Evolutionary conservation across 2,888 invertebrate species (phyloP).

Genomic region (Morinoia aosen): DNA sequence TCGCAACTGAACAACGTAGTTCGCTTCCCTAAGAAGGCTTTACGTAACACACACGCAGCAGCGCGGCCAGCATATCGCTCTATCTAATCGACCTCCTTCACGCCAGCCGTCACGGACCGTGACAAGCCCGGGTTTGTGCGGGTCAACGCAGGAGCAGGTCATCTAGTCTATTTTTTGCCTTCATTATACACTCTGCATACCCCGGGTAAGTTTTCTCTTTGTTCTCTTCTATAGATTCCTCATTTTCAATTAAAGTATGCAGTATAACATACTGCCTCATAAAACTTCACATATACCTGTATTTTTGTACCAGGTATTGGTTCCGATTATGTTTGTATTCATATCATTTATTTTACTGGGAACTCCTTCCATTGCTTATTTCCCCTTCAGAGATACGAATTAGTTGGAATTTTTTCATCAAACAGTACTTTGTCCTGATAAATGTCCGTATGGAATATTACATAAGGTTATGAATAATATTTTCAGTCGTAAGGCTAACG

Average conservation of each 20-base stretch:
- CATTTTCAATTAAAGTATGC: not conserved
- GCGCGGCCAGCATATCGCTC: not conserved
- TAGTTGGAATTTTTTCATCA: not conserved
- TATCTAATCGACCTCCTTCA: constrained; percentile 9
- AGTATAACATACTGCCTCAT: not conserved
- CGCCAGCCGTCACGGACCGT: not conserved
- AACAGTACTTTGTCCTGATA: not conserved
- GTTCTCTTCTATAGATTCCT: not conserved
- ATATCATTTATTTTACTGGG: not conserved
- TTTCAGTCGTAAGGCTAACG: not conserved
- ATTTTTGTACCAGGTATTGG: not conserved
- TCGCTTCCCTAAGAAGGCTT: not conserved
- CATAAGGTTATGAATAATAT: not conserved
- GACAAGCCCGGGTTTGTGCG: not conserved
- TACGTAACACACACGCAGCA: not conserved
- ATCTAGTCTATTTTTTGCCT: not conserved
- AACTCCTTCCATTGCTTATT: not conserved
- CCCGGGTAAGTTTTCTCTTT: not conserved
- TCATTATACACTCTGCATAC: not conserved
- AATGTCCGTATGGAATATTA: not conserved
- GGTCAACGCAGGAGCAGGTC: not conserved
- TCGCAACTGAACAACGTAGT: not conserved
- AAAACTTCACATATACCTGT: not conserved
- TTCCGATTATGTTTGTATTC: not conserved
- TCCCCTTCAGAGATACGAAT: not conserved